phyloP scores from a whole-genome alignment of 2,113 vertebrate genomes.

The Epinephelus cyanopodus region DNA sequence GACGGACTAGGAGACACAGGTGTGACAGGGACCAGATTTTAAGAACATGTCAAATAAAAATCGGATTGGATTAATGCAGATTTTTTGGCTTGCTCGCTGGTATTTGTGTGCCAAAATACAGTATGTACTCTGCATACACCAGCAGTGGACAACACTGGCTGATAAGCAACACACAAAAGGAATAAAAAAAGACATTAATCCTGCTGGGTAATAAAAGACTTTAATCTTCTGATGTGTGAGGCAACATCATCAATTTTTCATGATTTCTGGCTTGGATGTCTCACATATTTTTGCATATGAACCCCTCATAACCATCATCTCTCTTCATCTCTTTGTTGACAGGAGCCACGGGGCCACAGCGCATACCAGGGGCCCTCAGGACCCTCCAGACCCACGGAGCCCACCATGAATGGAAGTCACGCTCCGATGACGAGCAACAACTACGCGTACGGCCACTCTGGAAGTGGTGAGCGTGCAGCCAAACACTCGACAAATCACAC shows the following conservation, averaged over 20 bases:
- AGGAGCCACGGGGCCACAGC: constrained; percentile 48
- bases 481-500: constrained; percentile 6
- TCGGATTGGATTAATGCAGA: not conserved
- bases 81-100: not conserved
- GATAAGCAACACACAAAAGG: constrained; percentile 1
- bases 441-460: not conserved
- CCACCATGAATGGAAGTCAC: constrained; percentile 8
- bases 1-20: no score
- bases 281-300: constrained; percentile 10
- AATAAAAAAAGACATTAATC: not conserved
- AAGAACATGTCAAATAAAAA: not conserved
- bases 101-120: not conserved
- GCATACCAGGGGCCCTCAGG: constrained; percentile 43
- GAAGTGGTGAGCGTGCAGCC: constrained; percentile 56
- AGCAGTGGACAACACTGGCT: not conserved
- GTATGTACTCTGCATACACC: not conserved
- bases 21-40: no score
- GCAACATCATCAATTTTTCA: constrained; percentile 58
- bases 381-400: constrained; percentile 25
- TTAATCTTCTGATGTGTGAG: constrained; percentile 32
- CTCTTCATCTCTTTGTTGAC: constrained; percentile 26
- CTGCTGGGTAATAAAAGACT: constrained; percentile 44
- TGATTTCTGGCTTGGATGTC: constrained; percentile 1
- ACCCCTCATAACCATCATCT: not conserved
- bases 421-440: not conserved